Evolutionary conservation across 2,888 invertebrate species (phyloP), one percentile per base, ranked within the genome.

Genomic region (Actias luna): DNA sequence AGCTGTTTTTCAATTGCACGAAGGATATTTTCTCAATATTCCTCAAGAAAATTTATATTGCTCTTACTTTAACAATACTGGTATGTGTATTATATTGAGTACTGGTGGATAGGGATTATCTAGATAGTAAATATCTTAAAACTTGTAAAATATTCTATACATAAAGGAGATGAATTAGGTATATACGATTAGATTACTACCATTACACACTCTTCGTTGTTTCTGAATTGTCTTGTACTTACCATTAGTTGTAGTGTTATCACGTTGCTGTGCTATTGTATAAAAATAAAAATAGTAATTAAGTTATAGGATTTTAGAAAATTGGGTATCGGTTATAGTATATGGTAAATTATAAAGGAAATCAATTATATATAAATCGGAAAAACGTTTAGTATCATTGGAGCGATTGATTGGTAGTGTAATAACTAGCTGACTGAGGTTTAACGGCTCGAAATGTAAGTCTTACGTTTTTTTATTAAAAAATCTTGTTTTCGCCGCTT

Each of bases 1-100:
- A 58, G 59, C 64, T 63, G 65, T 71, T 68, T 71, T 74, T 74
- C 73, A 71, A 76, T 76, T 73, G 71, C 62, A 65, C 59, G 61
- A 61, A 65, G 66, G 65, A 69, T 69, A 69, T 70, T 64, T 68
- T 67, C 61, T 67, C 67, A 46, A 65, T 64, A 63, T 65, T 67
- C 69, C 62, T 65, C 60, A 64, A 63, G 60, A 67, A 69, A 71
- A 75, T 74, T 73, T 64, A 71, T 68, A 73, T 74, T 75, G 65
- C 63, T 69, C 36, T 66, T 68, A 33, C 46, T 61, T 50, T 33
- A 50, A 50, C 25, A 50, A 25, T 50, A 50, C 25, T 25, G 14
- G 12, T 50, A 25, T 50, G 8, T 50, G 22, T 22, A 25, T 50
- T 50, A 22, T 50, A 42, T 42, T 18, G 1, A 2, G 18, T 42